Percentiles rank a stretch among this genome's conserved stretches.
phyloP scores from a whole-genome alignment of 2,888 invertebrate species.

The Cosmia pyralina region DNA sequence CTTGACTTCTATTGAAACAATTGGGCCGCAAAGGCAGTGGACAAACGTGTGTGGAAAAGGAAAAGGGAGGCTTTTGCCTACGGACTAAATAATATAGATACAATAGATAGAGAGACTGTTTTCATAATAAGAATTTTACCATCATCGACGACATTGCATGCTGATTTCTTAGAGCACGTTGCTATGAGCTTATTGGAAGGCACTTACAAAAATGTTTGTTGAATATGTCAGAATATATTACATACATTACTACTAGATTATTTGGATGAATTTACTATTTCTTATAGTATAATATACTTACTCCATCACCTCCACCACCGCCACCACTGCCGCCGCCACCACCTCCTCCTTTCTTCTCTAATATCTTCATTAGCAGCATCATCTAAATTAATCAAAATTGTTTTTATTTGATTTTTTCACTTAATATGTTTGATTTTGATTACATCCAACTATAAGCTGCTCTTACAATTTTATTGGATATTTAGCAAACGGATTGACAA shows the following conservation, averaged over 20 bases:
- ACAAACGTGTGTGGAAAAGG: no score
- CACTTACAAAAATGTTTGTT: background rate
- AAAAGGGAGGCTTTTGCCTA: no score
- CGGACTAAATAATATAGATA: no score
- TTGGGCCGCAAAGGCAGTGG: no score
- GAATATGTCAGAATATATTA: background rate
- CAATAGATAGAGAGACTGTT: no score
- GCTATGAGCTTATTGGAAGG: background rate
- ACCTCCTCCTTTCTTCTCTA: slow-evolving; percentile 83
- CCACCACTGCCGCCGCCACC: slow-evolving; percentile 74
- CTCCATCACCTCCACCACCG: slow-evolving; percentile 76
- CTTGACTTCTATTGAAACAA: no score
- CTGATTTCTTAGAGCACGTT: background rate
- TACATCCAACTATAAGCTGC: background rate
- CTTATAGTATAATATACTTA: slow-evolving; percentile 60
- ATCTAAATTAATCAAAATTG: slow-evolving; percentile 71
- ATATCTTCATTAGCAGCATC: slow-evolving; percentile 85
- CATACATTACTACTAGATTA: background rate
- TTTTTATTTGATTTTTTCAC: background rate
- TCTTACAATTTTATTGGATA: background rate
- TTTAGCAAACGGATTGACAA: background rate
- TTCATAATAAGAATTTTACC: no score
- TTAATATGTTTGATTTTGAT: background rate
- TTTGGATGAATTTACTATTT: background rate
- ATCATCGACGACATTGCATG: no score